Conservation (phyloP, 2,113 vertebrate species). For the Pseudorasbora parva region DNA sequence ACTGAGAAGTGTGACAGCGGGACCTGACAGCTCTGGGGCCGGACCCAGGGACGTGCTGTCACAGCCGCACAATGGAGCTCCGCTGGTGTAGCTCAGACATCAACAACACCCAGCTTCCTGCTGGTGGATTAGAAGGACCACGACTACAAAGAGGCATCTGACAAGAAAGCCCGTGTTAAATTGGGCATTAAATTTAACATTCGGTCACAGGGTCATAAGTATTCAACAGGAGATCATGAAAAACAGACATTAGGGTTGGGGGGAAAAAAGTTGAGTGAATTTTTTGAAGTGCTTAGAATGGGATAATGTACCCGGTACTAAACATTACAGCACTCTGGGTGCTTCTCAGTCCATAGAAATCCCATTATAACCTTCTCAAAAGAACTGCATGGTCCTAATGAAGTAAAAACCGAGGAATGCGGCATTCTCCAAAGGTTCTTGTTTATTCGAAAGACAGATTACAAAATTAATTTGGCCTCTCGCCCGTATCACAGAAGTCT, state of each 20-base stretch:
- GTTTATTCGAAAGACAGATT: constrained; percentile 40
- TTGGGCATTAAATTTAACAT: constrained; percentile 78
- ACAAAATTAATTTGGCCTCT: constrained; percentile 57
- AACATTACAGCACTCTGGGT: constrained; percentile 46
- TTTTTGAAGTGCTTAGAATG: constrained; percentile 42
- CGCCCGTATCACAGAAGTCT: constrained; percentile 46
- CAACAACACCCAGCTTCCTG: constrained; percentile 66
- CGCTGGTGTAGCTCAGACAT: constrained; percentile 61
- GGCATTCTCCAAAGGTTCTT: constrained; percentile 31
- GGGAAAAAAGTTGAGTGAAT: constrained; percentile 34
- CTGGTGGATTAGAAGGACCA: constrained; percentile 68
- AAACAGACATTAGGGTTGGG: constrained; percentile 51
- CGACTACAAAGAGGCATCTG: constrained; percentile 66
- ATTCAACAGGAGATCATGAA: constrained; percentile 68
- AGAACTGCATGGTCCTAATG: constrained; percentile 51
- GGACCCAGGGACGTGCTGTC: constrained; percentile 74
- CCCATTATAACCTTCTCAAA: constrained; percentile 30
- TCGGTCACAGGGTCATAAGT: constrained; percentile 75
- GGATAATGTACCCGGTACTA: constrained; percentile 38
- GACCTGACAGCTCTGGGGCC: constrained; percentile 78
- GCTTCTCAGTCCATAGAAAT: constrained; percentile 38
- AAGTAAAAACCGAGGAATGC: constrained; percentile 46
- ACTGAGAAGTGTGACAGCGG: constrained; percentile 76
- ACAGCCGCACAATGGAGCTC: constrained; percentile 67
- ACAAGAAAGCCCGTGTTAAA: constrained; percentile 78